Percentiles rank a stretch among this genome's conserved stretches.
Conservation (phyloP, 2,797 vertebrate species). For the Megalops cyprinoides region DNA sequence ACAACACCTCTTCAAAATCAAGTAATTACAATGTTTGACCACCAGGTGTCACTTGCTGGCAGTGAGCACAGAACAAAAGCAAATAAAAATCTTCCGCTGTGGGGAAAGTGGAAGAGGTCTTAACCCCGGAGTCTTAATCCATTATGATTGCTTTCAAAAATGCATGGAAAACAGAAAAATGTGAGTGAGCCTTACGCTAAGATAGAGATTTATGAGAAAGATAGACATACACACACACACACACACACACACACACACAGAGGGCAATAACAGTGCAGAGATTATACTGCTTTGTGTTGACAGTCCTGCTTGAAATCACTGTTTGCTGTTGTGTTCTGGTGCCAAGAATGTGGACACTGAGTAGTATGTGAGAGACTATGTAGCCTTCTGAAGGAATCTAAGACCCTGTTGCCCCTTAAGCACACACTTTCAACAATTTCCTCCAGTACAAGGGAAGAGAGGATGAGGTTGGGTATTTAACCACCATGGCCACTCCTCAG, state of each 20-base stretch:
- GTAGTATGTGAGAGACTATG: constrained; percentile 8
- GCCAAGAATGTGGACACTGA: constrained; percentile 11
- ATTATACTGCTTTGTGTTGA: constrained; percentile 13
- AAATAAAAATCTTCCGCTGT: background rate
- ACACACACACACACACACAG: background rate
- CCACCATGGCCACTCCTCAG: background rate
- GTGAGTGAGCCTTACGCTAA: background rate
- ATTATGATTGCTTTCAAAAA: background rate
- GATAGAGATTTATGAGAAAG: background rate
- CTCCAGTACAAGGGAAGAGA: background rate
- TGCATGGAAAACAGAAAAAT: constrained; percentile 12
- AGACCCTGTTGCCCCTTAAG: background rate
- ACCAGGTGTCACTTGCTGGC: constrained; percentile 30
- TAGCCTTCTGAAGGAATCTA: background rate
- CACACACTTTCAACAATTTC: background rate
- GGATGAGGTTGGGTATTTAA: background rate
- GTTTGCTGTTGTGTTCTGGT: constrained; percentile 20
- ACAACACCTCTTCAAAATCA: no score
- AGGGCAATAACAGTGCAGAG: background rate
- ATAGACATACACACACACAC: no score
- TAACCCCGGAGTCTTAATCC: background rate
- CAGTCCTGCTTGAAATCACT: constrained; percentile 29
- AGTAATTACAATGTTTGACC: constrained; percentile 10
- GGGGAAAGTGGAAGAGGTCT: background rate
- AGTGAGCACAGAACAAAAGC: background rate